Evolutionary conservation across 1,140 invertebrate genomes (phyloP).

Genomic region (Temnothorax nylanderi): DNA sequence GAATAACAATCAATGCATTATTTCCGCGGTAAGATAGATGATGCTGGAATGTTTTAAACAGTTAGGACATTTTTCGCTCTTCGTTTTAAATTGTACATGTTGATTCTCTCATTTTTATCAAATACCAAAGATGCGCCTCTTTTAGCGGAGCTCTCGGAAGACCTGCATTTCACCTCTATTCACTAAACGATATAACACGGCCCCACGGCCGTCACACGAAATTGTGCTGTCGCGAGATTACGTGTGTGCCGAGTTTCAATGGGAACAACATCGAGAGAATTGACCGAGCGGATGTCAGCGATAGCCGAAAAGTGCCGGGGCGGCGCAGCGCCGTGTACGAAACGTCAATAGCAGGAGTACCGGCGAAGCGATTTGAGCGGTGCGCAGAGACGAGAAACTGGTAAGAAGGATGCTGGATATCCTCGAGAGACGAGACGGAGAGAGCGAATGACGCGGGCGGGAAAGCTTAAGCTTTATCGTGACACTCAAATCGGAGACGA

Average conservation of each 20-base stretch:
- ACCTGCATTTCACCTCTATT: neutral
- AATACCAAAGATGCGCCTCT: neutral
- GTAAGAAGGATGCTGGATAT: slow-evolving; percentile 4
- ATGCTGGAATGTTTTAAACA: neutral
- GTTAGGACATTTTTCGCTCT: neutral
- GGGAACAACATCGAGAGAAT: slow-evolving; percentile 39
- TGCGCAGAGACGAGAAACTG: slow-evolving; percentile 2
- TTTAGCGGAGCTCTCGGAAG: neutral
- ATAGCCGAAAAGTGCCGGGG: slow-evolving; percentile 43
- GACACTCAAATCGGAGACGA: slow-evolving; percentile 70
- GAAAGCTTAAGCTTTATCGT: slow-evolving; percentile 68
- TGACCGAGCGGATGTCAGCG: slow-evolving; percentile 30
- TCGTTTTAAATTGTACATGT: neutral
- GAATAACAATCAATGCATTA: neutral
- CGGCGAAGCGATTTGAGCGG: neutral
- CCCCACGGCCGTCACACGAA: neutral
- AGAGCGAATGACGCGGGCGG: neutral
- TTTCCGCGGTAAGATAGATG: neutral
- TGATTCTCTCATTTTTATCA: neutral
- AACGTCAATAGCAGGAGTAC: slow-evolving; percentile 33
- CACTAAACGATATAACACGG: neutral
- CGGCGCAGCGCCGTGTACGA: neutral
- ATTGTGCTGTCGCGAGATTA: slow-evolving; percentile 43
- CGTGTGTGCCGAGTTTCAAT: slow-evolving; percentile 37
- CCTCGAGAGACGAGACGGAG: neutral